Evolutionary conservation across 2,888 invertebrate genomes (phyloP), one percentile per base, ranked within the genome.

Genomic region (Ctenicera cuprea): DNA sequence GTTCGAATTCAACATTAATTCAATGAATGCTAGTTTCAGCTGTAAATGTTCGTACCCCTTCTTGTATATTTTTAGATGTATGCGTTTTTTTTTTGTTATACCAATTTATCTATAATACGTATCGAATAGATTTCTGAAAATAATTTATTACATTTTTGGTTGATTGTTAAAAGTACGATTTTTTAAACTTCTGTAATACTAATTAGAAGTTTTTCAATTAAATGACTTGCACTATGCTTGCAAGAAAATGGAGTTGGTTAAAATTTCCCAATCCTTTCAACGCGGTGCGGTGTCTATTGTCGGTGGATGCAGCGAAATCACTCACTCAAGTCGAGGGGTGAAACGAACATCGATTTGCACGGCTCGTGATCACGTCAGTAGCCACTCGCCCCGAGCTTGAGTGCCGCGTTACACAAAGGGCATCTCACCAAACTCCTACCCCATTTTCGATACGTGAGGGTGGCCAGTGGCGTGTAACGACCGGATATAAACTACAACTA

Each of bases 301-400:
- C 30, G 59, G 26, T 71, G 59, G 33, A 65, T 74, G 41, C 69
- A 61, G 45, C 50, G 50, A 71, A 74, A 74, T 74, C 74, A 74
- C 66, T 75, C 63, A 68, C 75, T 71, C 61, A 64, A 65, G 43
- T 80, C 78, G 81, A 81, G 82, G 84, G 84, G 82, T 80, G 84
- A 84, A 84, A 81, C 84, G 85, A 85, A 86, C 86, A 86, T 86
- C 86, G 85, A 86, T 86, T 86, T 85, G 85, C 85, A 85, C 85
- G 85, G 84, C 81, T 85, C 83, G 84, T 86, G 86, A 86, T 85
- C 85, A 84, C 84, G 84, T 85, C 85, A 85, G 84, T 84, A 83
- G 84, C 84, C 85, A 85, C 85, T 85, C 84, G 83, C 80, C 83
- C 84, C 61, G 67, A 72, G 69, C 83, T 83, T 83, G 83, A 83